Conservation (phyloP, 2,113 vertebrate species). For the Tachuris rubrigastra region DNA sequence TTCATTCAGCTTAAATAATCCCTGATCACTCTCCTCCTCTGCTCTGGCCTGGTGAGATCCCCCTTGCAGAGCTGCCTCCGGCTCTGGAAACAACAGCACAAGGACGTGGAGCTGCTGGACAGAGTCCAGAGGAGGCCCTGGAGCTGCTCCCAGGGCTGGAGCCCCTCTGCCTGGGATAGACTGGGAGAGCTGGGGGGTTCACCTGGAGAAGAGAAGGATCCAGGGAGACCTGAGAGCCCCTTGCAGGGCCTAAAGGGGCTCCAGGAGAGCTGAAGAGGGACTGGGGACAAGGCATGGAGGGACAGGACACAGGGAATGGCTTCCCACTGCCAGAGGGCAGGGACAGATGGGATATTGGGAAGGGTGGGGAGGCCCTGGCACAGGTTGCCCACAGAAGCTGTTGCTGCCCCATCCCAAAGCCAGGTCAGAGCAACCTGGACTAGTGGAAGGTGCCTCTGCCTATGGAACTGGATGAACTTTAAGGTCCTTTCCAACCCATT, state of each 20-base stretch:
- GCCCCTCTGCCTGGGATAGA: neutral
- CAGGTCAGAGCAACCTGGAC: neutral
- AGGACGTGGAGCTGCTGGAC: neutral
- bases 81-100: neutral
- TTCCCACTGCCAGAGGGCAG: neutral
- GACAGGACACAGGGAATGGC: neutral
- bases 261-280: neutral
- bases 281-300: neutral
- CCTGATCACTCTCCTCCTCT: neutral
- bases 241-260: rapidly evolving
- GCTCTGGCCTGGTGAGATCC: neutral
- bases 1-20: neutral
- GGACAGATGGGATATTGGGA: neutral
- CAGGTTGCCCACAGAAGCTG: neutral
- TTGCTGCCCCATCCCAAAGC: neutral
- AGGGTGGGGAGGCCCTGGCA: neutral
- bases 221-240: neutral
- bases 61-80: neutral
- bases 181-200: neutral
- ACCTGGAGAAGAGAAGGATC: neutral
- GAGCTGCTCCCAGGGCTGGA: neutral
- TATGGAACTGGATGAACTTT: neutral
- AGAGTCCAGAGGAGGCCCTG: neutral
- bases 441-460: neutral
- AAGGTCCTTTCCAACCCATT: neutral